These are phyloP conservation scores for Sminthurinus aureus DNA, from an alignment of 2,888 invertebrate species.

Conservation along the genomic window DNA sequence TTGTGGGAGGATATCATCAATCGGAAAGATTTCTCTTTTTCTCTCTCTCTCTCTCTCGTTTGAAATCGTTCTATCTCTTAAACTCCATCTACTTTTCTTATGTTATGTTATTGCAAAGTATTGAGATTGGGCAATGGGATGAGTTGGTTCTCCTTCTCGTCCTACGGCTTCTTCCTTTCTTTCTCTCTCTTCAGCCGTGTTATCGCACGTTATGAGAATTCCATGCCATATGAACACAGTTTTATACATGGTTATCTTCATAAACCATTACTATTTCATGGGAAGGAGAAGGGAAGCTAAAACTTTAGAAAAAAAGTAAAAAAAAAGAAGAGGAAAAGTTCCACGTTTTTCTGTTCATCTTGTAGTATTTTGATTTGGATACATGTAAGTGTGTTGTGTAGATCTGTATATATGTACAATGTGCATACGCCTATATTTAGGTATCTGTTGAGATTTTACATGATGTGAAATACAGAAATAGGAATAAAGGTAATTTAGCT, in stretches of 20 bases:
- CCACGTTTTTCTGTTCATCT: neutral
- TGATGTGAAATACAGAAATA: neutral
- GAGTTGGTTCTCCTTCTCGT: neutral
- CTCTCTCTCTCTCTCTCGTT: neutral
- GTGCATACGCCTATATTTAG: neutral
- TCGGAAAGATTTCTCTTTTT: slow-evolving; percentile 35
- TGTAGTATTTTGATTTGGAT: neutral
- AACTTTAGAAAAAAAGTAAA: neutral
- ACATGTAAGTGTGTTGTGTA: neutral
- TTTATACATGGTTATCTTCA: slow-evolving; percentile 38
- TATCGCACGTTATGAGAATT: slow-evolving; percentile 36
- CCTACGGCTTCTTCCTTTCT: neutral
- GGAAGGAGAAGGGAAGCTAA: slow-evolving; percentile 1
- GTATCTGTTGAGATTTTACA: neutral
- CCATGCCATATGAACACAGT: slow-evolving; percentile 41
- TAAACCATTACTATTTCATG: slow-evolving; percentile 28
- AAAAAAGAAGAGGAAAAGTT: neutral
- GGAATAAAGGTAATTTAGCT: slow-evolving; percentile 4
- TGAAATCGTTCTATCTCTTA: no score
- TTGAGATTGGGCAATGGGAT: slow-evolving; percentile 25
- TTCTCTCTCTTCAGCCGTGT: neutral
- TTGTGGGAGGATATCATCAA: slow-evolving; percentile 48
- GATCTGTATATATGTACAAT: no score
- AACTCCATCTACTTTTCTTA: slow-evolving; percentile 1
- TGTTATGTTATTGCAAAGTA: slow-evolving; percentile 40